These are phyloP conservation scores for Arctocebus calabarensis DNA, from an alignment of 2,797 vertebrate species.

Conservation along the genomic window DNA sequence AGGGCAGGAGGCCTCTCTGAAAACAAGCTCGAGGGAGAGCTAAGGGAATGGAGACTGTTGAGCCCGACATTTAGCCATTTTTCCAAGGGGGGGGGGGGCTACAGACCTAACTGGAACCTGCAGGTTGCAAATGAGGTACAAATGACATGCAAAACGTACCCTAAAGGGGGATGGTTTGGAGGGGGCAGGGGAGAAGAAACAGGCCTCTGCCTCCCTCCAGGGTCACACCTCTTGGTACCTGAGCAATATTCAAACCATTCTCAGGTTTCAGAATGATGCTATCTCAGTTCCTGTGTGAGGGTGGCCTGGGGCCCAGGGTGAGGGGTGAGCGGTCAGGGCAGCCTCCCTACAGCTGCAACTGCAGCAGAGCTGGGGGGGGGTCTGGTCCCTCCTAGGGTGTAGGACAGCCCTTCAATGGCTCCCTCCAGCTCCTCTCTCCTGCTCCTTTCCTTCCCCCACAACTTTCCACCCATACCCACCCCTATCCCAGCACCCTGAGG, in stretches of 20 bases:
- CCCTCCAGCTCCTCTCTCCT: background rate
- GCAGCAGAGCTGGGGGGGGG: background rate
- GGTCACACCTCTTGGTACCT: conserved; percentile 76
- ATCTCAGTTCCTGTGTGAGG: conserved; percentile 81
- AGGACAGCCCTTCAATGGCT: background rate
- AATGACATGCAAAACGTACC: background rate
- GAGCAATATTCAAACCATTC: conserved; percentile 79
- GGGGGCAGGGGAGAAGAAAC: background rate
- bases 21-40: background rate
- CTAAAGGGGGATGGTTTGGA: conserved; percentile 9
- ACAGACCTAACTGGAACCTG: background rate
- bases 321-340: conserved; percentile 29
- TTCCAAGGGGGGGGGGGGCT: background rate
- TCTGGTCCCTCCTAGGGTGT: background rate
- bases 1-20: background rate
- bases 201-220: conserved; percentile 20
- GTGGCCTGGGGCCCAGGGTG: conserved; percentile 46
- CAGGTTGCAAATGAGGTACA: conserved; percentile 44
- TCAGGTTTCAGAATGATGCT: conserved; percentile 82
- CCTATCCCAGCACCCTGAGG: background rate
- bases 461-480: background rate
- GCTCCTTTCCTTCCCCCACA: background rate
- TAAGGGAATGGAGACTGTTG: background rate
- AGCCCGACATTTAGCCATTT: background rate
- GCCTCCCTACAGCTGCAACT: conserved; percentile 20